A percentile compares a stretch with the other conserved stretches of the same genome.
phyloP scores from a whole-genome alignment of 1,140 invertebrate species.

The Drosophila nebulosa region DNA sequence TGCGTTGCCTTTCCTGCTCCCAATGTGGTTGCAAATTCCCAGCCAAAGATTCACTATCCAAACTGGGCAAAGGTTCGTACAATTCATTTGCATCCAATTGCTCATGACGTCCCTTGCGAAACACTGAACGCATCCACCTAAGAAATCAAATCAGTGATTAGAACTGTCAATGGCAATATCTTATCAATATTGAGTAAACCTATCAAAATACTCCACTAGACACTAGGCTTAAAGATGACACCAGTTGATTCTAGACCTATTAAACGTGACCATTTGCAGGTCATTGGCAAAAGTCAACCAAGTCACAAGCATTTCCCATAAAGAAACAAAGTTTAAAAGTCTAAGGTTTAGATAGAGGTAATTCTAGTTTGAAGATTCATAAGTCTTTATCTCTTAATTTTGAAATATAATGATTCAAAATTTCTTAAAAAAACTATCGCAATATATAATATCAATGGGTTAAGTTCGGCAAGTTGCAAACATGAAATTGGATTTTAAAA shows the following conservation, averaged over 20 bases:
- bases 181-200: slow-evolving; percentile 17
- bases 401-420: too few relatives aligned
- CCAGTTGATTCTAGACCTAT: slow-evolving; percentile 5
- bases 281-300: neutral
- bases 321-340: neutral
- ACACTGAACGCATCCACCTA: slow-evolving; percentile 80
- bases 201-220: neutral
- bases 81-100: slow-evolving; percentile 81
- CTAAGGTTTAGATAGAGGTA: too few relatives aligned
- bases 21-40: slow-evolving; percentile 83
- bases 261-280: slow-evolving; percentile 36
- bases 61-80: slow-evolving; percentile 78
- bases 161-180: slow-evolving; percentile 25
- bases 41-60: slow-evolving; percentile 81
- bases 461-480: too few relatives aligned
- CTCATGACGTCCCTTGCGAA: slow-evolving; percentile 72
- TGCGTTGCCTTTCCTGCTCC: slow-evolving; percentile 81
- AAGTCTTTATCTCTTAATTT: too few relatives aligned
- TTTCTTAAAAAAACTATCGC: too few relatives aligned
- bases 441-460: too few relatives aligned
- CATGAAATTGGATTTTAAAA: too few relatives aligned
- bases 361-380: too few relatives aligned
- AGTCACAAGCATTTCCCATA: neutral
- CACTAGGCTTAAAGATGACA: slow-evolving; percentile 8
- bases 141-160: slow-evolving; percentile 13